Conservation (phyloP, 2,113 vertebrate genomes). For the Spea bombifrons region DNA sequence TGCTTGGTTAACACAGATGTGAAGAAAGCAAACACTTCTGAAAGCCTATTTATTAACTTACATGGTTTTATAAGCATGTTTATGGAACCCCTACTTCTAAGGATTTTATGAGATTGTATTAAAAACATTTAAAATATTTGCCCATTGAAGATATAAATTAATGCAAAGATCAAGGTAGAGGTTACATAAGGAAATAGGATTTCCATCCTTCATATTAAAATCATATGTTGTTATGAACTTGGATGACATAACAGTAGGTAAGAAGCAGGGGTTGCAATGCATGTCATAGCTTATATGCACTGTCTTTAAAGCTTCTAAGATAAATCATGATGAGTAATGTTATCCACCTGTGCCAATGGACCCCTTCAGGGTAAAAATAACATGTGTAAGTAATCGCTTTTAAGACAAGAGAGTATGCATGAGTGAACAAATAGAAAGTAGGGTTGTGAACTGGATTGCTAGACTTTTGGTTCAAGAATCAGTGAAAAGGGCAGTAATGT, state of each 20-base stretch:
- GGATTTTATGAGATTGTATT: not conserved
- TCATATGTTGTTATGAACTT: not conserved
- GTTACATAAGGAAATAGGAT: not conserved
- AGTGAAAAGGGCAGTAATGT: no score
- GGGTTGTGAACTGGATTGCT: no score
- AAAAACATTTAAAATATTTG: not conserved
- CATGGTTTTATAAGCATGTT: not conserved
- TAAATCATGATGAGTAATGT: not conserved
- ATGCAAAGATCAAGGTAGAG: not conserved
- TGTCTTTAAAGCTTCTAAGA: not conserved
- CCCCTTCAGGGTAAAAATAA: not conserved
- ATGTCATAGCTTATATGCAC: not conserved
- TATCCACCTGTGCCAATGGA: not conserved
- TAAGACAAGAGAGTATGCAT: no score
- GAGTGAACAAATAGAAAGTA: no score
- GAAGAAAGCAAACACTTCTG: conserved; percentile 7
- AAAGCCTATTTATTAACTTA: conserved; percentile 3
- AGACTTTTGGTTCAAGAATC: no score
- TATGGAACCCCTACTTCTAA: not conserved
- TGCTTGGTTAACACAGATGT: conserved; percentile 11
- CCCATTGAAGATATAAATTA: not conserved
- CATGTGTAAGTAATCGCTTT: not conserved
- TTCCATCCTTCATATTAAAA: not conserved
- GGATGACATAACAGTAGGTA: not conserved
- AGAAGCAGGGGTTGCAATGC: not conserved